Conservation (phyloP, 2,113 vertebrate genomes). For the Symphodus melops region DNA sequence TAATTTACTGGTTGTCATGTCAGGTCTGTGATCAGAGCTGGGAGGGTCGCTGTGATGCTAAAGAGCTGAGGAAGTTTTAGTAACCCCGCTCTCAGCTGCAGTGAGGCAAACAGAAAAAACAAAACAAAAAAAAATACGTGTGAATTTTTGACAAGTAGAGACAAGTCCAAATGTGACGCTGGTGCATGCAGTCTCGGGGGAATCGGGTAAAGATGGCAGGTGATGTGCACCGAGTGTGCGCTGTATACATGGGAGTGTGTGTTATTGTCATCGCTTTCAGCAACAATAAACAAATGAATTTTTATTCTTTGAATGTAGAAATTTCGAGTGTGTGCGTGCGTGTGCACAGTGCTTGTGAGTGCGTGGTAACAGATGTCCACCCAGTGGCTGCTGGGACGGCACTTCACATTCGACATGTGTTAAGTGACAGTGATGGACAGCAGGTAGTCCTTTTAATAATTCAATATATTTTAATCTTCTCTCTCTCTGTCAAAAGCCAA, state of each 20-base stretch:
- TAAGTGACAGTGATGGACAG: slow-evolving; percentile 86
- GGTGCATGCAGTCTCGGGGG: slow-evolving; percentile 38
- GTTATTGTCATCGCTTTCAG: slow-evolving; percentile 50
- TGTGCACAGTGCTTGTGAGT: slow-evolving; percentile 41
- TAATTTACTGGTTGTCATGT: slow-evolving; percentile 33
- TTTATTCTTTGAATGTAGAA: slow-evolving; percentile 69
- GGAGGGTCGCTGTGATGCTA: slow-evolving; percentile 11
- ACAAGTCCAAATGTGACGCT: slow-evolving; percentile 45
- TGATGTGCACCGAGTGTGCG: slow-evolving; percentile 49
- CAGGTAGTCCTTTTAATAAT: slow-evolving; percentile 85
- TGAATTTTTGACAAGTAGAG: slow-evolving; percentile 63
- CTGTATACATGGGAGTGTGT: slow-evolving; percentile 21
- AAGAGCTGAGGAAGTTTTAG: slow-evolving; percentile 15
- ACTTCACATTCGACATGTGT: slow-evolving; percentile 80
- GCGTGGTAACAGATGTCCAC: slow-evolving; percentile 83
- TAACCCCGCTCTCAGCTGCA: slow-evolving; percentile 24
- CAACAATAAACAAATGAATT: slow-evolving; percentile 77
- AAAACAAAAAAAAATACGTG: neutral
- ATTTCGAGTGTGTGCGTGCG: slow-evolving; percentile 43
- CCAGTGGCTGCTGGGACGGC: slow-evolving; percentile 76
- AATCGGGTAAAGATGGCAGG: slow-evolving; percentile 55
- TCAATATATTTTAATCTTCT: slow-evolving; percentile 80
- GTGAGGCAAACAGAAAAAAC: neutral
- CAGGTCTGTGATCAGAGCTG: slow-evolving; percentile 13
- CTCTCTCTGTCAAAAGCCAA: slow-evolving; percentile 64